Evolutionary conservation across 2,797 vertebrate species (phyloP), one percentile per base, ranked within the genome.

Genomic region (Thunnus albacares): DNA sequence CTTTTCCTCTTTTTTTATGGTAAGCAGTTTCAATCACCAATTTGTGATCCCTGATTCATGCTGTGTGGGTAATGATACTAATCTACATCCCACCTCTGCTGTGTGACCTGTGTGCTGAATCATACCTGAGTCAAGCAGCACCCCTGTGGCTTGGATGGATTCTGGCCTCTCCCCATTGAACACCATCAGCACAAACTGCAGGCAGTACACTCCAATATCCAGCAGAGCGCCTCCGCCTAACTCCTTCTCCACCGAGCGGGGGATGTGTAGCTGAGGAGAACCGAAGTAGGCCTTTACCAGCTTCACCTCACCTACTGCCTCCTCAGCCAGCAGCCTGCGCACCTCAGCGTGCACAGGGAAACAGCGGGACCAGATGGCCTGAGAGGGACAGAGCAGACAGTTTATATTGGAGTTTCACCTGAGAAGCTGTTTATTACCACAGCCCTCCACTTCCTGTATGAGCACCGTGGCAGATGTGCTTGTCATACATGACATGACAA

Each of bases 341-440:
- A 97, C 93, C 85, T 95, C 90, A 5, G 93, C 81, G 0, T 89
- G 66, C 3, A 92, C 95, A 0, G 94, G 95, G 68, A 97, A 97
- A 76, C 94, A 97, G 11, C 94, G 91, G 6, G 95, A 95, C 96
- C 96, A 97, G 80, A 96, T 90, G 55, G 94, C 95, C 96, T 97
- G 82, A 20, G 47, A 78, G 59, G 75, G 62, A 72, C 75, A 81
- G 52, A 84, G 58, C 43, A 74, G 68, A 72, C 55, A 62, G 0
- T 58, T 56, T 9, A 65, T n/a, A 3, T 6, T 26, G 3, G 53
- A 74, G 65, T 49, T 79, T 82, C 28, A 84, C 65, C 33, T 30
- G 22, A 79, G 58, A 70, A 22, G 75, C 22, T 24, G 57, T 59
- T 68, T 57, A 77, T 59, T 33, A 71, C 5, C 56, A 53, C 60